Percentiles rank a stretch among this genome's conserved stretches.
Evolutionary conservation across 2,113 vertebrate genomes (phyloP).

Genomic region (Mohoua ochrocephala): DNA sequence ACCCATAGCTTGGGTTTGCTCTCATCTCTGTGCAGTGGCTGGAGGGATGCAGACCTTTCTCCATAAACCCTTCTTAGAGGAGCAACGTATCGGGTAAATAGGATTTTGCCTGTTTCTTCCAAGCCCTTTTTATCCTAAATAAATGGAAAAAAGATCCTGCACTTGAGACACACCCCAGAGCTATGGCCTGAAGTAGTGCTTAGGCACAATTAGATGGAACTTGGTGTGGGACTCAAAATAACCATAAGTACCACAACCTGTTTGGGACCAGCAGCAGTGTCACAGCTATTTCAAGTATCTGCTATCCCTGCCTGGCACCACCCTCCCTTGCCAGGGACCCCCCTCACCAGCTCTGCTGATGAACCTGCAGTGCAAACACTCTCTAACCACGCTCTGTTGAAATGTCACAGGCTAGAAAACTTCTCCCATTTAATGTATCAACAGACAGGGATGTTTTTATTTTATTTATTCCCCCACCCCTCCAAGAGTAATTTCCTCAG

Average conservation of each 20-base stretch:
- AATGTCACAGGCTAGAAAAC: background rate
- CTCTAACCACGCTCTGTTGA: background rate
- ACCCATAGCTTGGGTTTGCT: background rate
- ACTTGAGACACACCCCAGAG: background rate
- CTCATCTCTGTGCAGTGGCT: background rate
- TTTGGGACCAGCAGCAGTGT: background rate
- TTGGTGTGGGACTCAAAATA: background rate
- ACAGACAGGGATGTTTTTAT: background rate
- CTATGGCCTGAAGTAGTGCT: background rate
- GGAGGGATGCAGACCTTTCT: background rate
- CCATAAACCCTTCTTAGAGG: background rate
- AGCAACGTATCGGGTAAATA: background rate
- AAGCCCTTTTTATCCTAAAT: background rate
- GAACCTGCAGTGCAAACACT: background rate
- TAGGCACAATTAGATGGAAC: background rate
- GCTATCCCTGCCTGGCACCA: fast-evolving
- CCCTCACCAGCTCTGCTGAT: background rate
- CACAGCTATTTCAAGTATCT: background rate
- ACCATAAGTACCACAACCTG: background rate
- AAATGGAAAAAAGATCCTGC: background rate
- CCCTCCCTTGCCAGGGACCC: too few relatives aligned
- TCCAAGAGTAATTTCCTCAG: background rate
- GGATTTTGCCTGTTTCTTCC: background rate
- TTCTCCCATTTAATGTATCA: background rate
- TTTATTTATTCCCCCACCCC: background rate